A percentile compares a stretch with the other conserved stretches of the same genome.
phyloP scores from a whole-genome alignment of 2,888 invertebrate species.

The Dexiosoma caninum region DNA sequence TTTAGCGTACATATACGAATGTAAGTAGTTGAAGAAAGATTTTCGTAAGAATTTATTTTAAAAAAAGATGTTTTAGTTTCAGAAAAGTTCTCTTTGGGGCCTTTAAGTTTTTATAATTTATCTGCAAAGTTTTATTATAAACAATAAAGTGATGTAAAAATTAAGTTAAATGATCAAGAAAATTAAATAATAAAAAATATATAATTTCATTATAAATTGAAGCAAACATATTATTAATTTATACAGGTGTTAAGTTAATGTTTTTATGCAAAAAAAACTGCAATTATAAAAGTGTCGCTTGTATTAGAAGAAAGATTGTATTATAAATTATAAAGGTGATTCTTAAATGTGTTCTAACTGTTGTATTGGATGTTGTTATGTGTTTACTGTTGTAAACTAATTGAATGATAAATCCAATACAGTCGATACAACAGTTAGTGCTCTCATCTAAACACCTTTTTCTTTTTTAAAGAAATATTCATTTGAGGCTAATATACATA shows the following conservation, averaged over 20 bases:
- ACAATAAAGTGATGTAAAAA: slow-evolving; percentile 31
- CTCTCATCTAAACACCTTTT: background rate
- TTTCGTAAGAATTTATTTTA: background rate
- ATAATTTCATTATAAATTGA: slow-evolving; percentile 37
- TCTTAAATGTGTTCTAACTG: no score
- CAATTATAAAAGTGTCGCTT: background rate
- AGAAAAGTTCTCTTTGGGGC: slow-evolving; percentile 85
- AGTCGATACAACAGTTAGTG: background rate
- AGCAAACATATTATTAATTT: slow-evolving; percentile 45
- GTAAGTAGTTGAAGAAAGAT: slow-evolving; percentile 8
- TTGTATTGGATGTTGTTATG: no score
- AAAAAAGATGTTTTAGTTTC: slow-evolving; percentile 79
- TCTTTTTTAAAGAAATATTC: background rate
- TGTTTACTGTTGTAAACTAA: background rate
- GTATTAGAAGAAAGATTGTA: slow-evolving; percentile 12
- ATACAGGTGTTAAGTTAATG: slow-evolving; percentile 2
- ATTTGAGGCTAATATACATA: no score
- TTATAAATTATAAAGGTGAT: background rate
- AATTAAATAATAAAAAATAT: slow-evolving; percentile 19
- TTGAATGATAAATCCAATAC: background rate
- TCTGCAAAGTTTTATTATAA: background rate
- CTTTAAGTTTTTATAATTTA: slow-evolving; percentile 78
- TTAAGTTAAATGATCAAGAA: background rate
- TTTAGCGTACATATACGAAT: background rate
- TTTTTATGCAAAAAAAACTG: slow-evolving; percentile 7